Evolutionary conservation across 2,888 invertebrate genomes (phyloP).

Genomic region (Rhynchonema sp.): DNA sequence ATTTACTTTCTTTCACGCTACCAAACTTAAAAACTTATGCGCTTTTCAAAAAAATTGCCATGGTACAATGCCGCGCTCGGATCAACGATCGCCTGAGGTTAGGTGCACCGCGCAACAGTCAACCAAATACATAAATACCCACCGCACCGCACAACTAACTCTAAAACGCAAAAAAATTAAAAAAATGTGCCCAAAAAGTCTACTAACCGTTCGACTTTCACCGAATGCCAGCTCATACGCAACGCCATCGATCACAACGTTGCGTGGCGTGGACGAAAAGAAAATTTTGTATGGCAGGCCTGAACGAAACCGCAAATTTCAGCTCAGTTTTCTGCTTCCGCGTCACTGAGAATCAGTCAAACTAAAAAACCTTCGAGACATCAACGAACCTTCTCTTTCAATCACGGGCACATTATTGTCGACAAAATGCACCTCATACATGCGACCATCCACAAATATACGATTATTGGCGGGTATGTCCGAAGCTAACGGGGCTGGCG

Average conservation of each 20-base stretch:
- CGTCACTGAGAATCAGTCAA: no score
- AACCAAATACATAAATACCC: no score
- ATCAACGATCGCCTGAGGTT: no score
- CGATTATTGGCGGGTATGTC: constrained; percentile 24
- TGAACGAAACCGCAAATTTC: no score
- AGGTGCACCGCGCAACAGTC: no score
- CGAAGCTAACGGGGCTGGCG: background rate
- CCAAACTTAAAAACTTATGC: no score
- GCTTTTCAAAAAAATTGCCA: no score
- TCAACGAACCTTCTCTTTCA: constrained; percentile 18
- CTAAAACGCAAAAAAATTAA: background rate
- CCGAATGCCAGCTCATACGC: constrained; percentile 18
- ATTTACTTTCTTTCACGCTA: no score
- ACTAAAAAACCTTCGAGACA: background rate
- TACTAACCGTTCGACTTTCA: constrained; percentile 11
- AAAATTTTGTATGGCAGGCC: background rate
- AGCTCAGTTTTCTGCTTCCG: no score
- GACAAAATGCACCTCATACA: constrained; percentile 19
- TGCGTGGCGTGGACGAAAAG: constrained; percentile 20
- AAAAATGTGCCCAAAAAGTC: background rate
- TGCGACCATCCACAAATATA: constrained; percentile 27
- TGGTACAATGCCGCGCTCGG: no score
- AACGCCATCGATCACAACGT: constrained; percentile 23
- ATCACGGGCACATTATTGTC: constrained; percentile 22
- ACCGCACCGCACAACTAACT: no score